Evolutionary conservation across 2,797 vertebrate genomes (phyloP), one percentile per base, ranked within the genome.

Genomic region (Sciaenops ocellatus): DNA sequence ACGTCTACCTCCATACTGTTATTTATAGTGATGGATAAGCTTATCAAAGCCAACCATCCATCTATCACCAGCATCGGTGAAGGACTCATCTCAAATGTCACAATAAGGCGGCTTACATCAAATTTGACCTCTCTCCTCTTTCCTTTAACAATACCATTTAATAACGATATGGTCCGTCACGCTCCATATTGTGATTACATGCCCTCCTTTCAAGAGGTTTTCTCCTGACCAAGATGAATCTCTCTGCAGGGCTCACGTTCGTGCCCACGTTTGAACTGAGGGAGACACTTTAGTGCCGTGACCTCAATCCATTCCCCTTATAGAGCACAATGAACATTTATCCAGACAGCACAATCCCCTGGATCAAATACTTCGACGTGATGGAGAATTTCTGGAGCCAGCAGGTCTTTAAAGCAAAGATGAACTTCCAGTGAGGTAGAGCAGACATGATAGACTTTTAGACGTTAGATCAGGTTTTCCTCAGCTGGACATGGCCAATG

Each of bases 161-260:
- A 94, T 94, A 93, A 93, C 84, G 91, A 91, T 87, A 89, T 83
- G 93, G 86, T 91, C 83, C 13, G 94, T 94, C 90, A 94, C 81
- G 84, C 90, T 87, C 77, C 64, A 82, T 89, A 79, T 81, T 84
- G 82, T 73, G 74, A 95, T 96, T 94, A 94, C 93, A 94, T 90
- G 94, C 91, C 85, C 78, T 84, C 71, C 81, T 92, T 93, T 94
- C 86, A 90, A 94, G 86, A 85, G 87, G 82, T 87, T 92, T 91
- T 74, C 69, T 89, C 82, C 67, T 90, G 94, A 95, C 90, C 88
- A 91, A 94, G 95, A 95, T 94, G 84, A 88, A 95, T 95, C 87
- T 94, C 67, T 89, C 79, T 34, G 42, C 77, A 16, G 81, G 86
- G 86, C 82, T 89, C 85, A 52, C 56, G 44, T 87, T 90, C 85